Evolutionary conservation across 2,888 invertebrate species (phyloP), one percentile per base, ranked within the genome.

Genomic region (Tetranychus truncatus): DNA sequence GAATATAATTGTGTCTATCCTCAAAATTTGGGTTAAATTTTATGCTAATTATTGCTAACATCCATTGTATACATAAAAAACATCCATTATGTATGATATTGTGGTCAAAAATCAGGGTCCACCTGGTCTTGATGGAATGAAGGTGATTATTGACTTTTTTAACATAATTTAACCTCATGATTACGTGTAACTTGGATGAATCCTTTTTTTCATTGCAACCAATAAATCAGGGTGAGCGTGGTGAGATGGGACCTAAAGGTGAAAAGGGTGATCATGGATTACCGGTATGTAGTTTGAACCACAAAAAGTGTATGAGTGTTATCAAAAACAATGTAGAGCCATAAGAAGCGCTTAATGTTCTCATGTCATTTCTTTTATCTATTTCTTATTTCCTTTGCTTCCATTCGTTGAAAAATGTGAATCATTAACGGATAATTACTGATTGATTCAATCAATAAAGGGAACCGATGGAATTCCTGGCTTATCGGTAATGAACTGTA

Each of bases 401-500:
- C 34, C 69, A 24, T 69, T 69, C 18, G 11, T 11, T 69, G 69
- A 24, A 24, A 18, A 21, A 20, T 69, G 11, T 69, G 6, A 24
- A 24, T 11, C 21, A 24, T 9, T 18, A 15, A n/a, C 21, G 11
- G 55, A 55, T 46, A 11, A 46, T 11, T 46, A 46, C 8, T 46
- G 15, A 46, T 55, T 55, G 15, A 55, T 55, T 34, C 34, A 34
- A 46, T 46, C 46, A 21, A 67, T 55, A 82, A 87, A 92, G 92
- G 93, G 92, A 81, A 93, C 92, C 78, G 92, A 93, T 84, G 93
- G 92, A 81, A 92, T 93, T 82, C 92, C 92, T 81, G 92, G 92
- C 73, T 77, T 77, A 75, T 75, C 77, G 77, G 77, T 77, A 77
- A 77, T 76, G 75, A 76, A 69, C 24, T 77, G 66, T n/a, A 75